Evolutionary conservation across 92 coral and sea anemone genomes (phyloP), one percentile per base, ranked within the genome.

Genomic region (Bergia puertoricense): DNA sequence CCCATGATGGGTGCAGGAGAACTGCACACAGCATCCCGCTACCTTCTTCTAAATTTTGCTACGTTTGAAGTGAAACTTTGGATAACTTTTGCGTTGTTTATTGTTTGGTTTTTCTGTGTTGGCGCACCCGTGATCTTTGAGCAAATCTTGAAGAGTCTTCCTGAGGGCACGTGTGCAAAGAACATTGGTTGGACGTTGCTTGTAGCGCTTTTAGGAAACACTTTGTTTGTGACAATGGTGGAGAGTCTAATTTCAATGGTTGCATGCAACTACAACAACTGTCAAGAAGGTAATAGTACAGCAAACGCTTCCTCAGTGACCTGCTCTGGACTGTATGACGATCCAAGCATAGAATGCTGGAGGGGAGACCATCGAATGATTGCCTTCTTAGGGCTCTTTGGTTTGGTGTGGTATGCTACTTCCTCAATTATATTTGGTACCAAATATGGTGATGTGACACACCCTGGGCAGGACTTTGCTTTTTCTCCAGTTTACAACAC

Each of bases 101-200:
- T 94, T 62, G 69, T 90, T 10, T 97, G 99, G 99, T 97, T 97
- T 85, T 90, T 95, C 89, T 88, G 93, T 83, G 94, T 95, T 83
- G 98, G 99, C 72, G 95, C 98, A 37, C 99, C 99, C 45, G 96
- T 97, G 59, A 97, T 97, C 73, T 82, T 97, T 57, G 99, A 97
- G 87, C 95, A 92, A 74, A 93, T 97, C 16, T 90, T 97, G 72
- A 93, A 94, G 62, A 88, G 91, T 68, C 92, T 94, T 68, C 90
- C 94, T 74, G 75, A 88, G 80, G 99, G 98, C 82, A 90, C 96
- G 37, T 97, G 98, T 88, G 98, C 97, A 10, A 88, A 91, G 66
- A 96, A 97, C 65, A 91, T 93, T 30, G 98, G 98, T 22, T 97
- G 99, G 99, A 92, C 96, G 51, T 73, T 97, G 50, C 92, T 94